Base-by-base conservation (phyloP, 2,888 invertebrate species). In the Ormyrus rosae region DNA sequence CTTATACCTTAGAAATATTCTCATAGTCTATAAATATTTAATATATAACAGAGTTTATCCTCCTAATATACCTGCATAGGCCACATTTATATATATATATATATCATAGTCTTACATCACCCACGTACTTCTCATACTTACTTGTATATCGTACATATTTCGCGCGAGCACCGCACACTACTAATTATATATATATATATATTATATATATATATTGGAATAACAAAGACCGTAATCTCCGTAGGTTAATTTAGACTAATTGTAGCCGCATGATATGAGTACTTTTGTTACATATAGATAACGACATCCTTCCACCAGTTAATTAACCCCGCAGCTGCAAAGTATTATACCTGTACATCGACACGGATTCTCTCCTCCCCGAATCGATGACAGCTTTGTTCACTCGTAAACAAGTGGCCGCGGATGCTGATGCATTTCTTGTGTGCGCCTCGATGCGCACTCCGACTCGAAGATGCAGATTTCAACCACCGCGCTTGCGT, bases 241-340 rank as follows among this genome's bases (percentile, higher is more conserved):
- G 73, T 77, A 77, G 81, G 71, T 65, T 83, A 80, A 80, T 79
- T 82, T 83, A 83, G 83, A 82, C 71, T 83, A 81, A 81, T 69
- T 78, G 78, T 81, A 83, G 81, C 75, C 81, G 83, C 83, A 83
- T 83, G 83, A 77, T 68, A 82, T 50, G 61, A 81, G 76, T 81
- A 78, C 13, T 75, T 82, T 81, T 73, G 63, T 72, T 70, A 75
- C 46, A 34, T 34, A 71, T 74, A 78, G 55, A 74, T 78, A 74
- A 65, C 50, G 63, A 65, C 53, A 68, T 65, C 60, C 81, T 61
- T 19, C 51, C 61, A 71, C 65, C 65, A 75, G 63, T 69, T 65
- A 81, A 81, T 81, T 81, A 74, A 81, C 77, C 77, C 61, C 53
- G 60, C 76, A 63, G 13, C 53, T 45, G 11, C 63, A 67, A 8